Evolutionary conservation across 2,888 invertebrate species (phyloP), one percentile per base, ranked within the genome.

Genomic region (Pegoplata infirma): DNA sequence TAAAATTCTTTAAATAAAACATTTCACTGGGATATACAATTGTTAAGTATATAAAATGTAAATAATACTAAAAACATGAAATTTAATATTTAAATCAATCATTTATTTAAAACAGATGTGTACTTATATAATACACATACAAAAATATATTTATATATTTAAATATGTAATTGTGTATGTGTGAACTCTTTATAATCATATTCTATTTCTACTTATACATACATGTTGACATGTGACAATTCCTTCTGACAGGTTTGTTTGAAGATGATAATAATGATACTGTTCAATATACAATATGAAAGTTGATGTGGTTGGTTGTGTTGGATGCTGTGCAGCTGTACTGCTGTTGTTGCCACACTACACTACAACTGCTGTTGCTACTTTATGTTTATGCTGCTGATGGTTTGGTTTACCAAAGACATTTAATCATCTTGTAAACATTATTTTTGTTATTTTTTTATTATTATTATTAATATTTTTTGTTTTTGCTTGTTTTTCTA

Each of bases 381-480:
- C n/a, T n/a, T n/a, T n/a, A n/a, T 56, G 46, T 1, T 36, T 23
- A 21, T 58, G 51, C 2, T 44, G 59, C 1, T 36, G 23, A 4
- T 64, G 44, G 46, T n/a, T 19, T 40, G 53, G 53, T 72, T 66
- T 44, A 47, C 51, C 63, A 56, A 56, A 73, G 56, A 58, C 56
- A 77, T 68, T 77, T 77, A 67, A 73, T 73, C 68, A 77, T 72
- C 67, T 73, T 72, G 67, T 68, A 73, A 66, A 67, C 49, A 76
- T 25, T 25, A 25, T 44, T 19, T 64, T 56, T 64, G 28, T 58
- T n/a, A n/a, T 73, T 59, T 46, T 59, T 12, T 21, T 12, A 25
- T 72, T 19, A 1, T 28, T 46, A 12, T 64, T 49, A 6, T 14
- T 53, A 3, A 4, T 53, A 16, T 53, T 3, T 21, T 25, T 16